Conservation (phyloP, 2,888 invertebrate species). For the Globia sparganii region DNA sequence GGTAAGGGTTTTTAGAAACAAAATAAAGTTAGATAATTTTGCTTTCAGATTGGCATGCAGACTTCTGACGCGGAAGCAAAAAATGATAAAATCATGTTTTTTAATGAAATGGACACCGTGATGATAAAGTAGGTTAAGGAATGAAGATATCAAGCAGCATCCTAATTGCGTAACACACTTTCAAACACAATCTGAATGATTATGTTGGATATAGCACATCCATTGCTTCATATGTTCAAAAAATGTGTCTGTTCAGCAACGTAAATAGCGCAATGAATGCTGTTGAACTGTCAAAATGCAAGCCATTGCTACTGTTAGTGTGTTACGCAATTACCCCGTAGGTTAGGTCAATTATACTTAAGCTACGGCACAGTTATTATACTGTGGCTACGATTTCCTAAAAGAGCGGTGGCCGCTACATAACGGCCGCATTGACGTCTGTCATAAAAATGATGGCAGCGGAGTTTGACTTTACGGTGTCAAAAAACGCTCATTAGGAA, state of each 20-base stretch:
- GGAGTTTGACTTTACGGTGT: not conserved
- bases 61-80: not conserved
- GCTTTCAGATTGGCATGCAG: slow-evolving; percentile 51
- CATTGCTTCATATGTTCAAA: no score
- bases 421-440: not conserved
- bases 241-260: no score
- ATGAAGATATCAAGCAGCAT: not conserved
- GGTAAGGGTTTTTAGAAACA: not conserved
- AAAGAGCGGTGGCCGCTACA: not conserved
- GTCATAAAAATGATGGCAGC: not conserved
- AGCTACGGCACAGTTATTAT: not conserved
- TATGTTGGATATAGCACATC: no score
- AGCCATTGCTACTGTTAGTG: no score
- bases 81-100: slow-evolving; percentile 17
- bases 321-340: no score
- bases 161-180: no score
- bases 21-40: not conserved
- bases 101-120: slow-evolving; percentile 41
- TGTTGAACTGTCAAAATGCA: no score
- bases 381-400: not conserved
- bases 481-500: not conserved
- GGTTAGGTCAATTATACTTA: not conserved
- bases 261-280: no score
- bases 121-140: slow-evolving; percentile 40
- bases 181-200: no score